These are phyloP conservation scores for Phortica magna DNA, from an alignment of 2,888 invertebrate species.

Conservation along the genomic window DNA sequence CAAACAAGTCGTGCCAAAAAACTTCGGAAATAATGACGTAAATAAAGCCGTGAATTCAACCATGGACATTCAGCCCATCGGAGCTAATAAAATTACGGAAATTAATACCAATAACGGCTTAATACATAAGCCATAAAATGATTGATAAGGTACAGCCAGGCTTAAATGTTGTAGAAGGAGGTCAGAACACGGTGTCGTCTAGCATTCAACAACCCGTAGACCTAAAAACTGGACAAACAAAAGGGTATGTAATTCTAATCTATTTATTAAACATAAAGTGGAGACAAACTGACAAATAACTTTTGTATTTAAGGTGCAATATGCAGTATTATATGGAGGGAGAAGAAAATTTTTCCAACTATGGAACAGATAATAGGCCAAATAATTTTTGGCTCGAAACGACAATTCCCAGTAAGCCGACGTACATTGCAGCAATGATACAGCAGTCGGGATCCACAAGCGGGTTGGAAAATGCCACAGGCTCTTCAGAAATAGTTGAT, in stretches of 20 bases:
- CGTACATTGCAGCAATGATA: slow-evolving; percentile 70
- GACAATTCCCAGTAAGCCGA: slow-evolving; percentile 63
- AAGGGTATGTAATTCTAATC: no score
- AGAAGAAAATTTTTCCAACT: slow-evolving; percentile 50
- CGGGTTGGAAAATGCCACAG: slow-evolving; percentile 65
- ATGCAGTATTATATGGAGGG: slow-evolving; percentile 48
- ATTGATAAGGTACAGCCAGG: no score
- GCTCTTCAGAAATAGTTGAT: slow-evolving; percentile 76
- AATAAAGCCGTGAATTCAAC: background rate
- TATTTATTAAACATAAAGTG: no score
- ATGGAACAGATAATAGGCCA: slow-evolving; percentile 50
- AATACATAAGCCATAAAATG: background rate
- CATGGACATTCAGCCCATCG: background rate
- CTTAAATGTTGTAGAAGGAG: no score
- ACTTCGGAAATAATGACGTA: background rate
- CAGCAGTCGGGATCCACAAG: slow-evolving; percentile 57
- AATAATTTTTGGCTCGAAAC: slow-evolving; percentile 67
- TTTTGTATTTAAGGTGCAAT: background rate
- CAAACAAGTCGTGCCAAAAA: background rate
- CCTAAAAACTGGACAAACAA: no score
- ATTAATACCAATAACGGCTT: background rate
- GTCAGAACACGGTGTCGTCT: no score
- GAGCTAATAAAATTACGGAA: background rate
- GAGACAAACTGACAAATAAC: no score
- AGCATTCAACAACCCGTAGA: no score